Base-by-base conservation (phyloP, 1,140 invertebrate species). In the Drosophila varians region DNA sequence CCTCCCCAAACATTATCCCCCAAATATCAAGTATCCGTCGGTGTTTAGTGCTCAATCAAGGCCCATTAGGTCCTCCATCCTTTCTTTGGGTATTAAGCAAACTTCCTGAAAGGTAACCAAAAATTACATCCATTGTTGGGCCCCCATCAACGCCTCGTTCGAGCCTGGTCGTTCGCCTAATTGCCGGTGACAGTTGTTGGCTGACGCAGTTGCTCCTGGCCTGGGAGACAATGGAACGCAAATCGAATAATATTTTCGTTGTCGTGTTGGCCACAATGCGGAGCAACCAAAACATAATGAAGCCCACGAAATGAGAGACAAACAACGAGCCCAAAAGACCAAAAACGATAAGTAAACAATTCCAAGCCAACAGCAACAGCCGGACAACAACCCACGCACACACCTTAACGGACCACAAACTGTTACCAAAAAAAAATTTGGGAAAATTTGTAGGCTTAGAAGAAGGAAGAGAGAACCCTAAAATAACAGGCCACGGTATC, bases 221-320 rank as follows among this genome's bases (percentile, higher is more conserved):
- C 19, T 28, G 47, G 47, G 42, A 66, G 66, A 66, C 45, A 47
- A 58, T 19, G 47, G 38, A 53, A 66, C 21, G 55, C 65, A 74
- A 77, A 84, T 89, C 79, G 76, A 89, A 89, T 80, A 89, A 89
- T 89, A 80, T 89, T 89, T 80, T 89, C 69, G 66, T 89, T 84
- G 76, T 79, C 58, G 72, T 72, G 76, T 69, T 55, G 61, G 46
- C 64, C 69, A 79, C 78, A 77, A 87, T 65, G 75, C 66, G 38
- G 57, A 58, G 47, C 48, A 65, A 68, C 48, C 65, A 48, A 74
- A 78, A 71, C 69, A 79, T 49, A 69, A 76, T 57, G 23, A 60
- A 70, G 47, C 52, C 43, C 58, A 70, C 61, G 36, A 53, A 56
- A 60, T 42, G 46, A 46, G 71, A 70, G 55, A 76, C 73, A 69